Evolutionary conservation across 2,888 invertebrate species (phyloP).

Genomic region (Xylocampa areola): DNA sequence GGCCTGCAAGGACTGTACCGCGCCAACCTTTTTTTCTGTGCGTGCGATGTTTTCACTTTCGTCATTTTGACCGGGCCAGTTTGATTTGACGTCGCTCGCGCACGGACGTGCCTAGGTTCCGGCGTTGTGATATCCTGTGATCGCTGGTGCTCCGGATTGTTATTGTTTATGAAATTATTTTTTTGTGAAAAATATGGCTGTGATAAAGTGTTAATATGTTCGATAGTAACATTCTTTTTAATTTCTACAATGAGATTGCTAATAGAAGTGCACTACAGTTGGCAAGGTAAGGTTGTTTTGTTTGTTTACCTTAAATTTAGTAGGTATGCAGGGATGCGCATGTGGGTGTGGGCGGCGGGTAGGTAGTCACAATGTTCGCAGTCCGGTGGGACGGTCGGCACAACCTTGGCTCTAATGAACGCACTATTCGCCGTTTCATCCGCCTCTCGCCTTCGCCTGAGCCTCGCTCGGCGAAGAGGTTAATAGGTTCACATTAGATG

Average conservation of each 20-base stretch:
- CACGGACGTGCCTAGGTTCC: conserved; percentile 87
- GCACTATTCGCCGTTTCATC: conserved; percentile 84
- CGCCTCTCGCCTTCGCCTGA: conserved; percentile 88
- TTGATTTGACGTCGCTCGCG: conserved; percentile 88
- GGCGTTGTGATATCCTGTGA: conserved; percentile 87
- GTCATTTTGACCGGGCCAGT: conserved; percentile 90
- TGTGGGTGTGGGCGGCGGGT: conserved; percentile 62
- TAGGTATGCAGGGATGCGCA: conserved; percentile 68
- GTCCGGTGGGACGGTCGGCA: conserved; percentile 76
- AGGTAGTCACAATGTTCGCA: conserved; percentile 59
- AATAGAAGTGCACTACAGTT: conserved; percentile 89
- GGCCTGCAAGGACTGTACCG: conserved; percentile 88
- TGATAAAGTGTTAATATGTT: conserved; percentile 89
- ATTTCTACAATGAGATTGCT: conserved; percentile 89
- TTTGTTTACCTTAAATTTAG: conserved; percentile 81
- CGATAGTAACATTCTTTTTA: conserved; percentile 86
- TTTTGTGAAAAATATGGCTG: conserved; percentile 86
- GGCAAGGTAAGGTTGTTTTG: conserved; percentile 85
- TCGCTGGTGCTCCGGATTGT: conserved; percentile 86
- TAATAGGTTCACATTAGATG: conserved; percentile 90
- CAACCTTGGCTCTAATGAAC: conserved; percentile 89
- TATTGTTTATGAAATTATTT: conserved; percentile 75
- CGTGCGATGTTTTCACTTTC: conserved; percentile 90
- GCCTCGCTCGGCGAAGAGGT: conserved; percentile 86
- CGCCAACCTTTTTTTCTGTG: conserved; percentile 88